A percentile compares a stretch with the other conserved stretches of the same genome.
phyloP scores from a whole-genome alignment of 1,140 invertebrate genomes.

The Meteorus sp. region DNA sequence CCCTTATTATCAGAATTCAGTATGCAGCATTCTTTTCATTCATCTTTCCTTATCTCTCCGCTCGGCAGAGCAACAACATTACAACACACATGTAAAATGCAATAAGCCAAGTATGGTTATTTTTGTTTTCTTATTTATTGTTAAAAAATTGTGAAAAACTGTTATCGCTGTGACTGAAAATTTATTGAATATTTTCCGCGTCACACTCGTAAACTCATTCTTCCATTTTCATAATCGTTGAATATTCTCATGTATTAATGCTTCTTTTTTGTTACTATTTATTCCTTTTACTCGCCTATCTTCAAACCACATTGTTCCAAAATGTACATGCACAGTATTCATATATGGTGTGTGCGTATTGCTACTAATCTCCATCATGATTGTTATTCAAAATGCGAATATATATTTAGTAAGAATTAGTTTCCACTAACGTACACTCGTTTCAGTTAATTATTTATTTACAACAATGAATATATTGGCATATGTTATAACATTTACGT shows the following conservation, averaged over 20 bases:
- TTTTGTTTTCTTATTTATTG: no score
- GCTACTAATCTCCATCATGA: neutral
- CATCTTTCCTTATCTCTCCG: neutral
- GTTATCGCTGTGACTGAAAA: neutral
- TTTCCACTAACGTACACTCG: neutral
- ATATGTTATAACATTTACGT: slow-evolving; percentile 1
- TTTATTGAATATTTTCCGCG: neutral
- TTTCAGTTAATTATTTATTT: slow-evolving; percentile 7
- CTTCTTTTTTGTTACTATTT: neutral
- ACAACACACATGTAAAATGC: neutral
- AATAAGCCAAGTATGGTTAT: no score
- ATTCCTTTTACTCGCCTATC: neutral
- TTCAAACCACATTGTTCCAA: neutral
- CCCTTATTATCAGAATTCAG: slow-evolving; percentile 1
- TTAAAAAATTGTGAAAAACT: slow-evolving; percentile 15
- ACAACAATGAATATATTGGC: slow-evolving; percentile 11
- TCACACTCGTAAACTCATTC: neutral
- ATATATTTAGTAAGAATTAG: neutral
- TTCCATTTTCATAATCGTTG: neutral
- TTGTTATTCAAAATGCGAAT: neutral
- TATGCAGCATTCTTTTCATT: neutral
- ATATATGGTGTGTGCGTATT: slow-evolving; percentile 9
- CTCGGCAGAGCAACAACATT: neutral
- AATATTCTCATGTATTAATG: neutral
- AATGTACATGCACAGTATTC: slow-evolving; percentile 8